These are phyloP conservation scores for Protophormia terraenovae DNA, from an alignment of 2,888 invertebrate species.

Conservation along the genomic window DNA sequence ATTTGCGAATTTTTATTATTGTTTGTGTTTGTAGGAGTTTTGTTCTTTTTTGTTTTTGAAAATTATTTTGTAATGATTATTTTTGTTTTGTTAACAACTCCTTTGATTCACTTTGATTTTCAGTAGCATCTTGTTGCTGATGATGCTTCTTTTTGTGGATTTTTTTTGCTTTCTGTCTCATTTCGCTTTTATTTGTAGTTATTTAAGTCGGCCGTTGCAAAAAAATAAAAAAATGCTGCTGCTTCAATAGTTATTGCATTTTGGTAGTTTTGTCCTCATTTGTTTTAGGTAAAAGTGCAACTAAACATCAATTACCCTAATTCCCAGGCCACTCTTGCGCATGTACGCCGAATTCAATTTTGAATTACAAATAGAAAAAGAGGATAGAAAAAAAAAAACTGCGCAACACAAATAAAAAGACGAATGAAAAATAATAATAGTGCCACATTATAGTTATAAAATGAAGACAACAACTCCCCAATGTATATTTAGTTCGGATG, in stretches of 20 bases:
- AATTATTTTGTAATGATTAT: slow-evolving; percentile 62
- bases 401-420: slow-evolving; percentile 6
- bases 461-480: slow-evolving; percentile 41
- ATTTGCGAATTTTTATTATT: slow-evolving; percentile 28
- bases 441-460: slow-evolving; percentile 37
- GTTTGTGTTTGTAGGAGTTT: not conserved
- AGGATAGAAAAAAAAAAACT: not conserved
- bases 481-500: not conserved
- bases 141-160: not conserved
- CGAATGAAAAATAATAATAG: slow-evolving; percentile 20
- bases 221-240: slow-evolving; percentile 30
- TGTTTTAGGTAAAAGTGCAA: slow-evolving; percentile 79
- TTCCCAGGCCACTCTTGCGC: slow-evolving; percentile 75
- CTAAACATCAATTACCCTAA: slow-evolving; percentile 80
- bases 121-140: slow-evolving; percentile 48
- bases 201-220: slow-evolving; percentile 2
- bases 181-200: slow-evolving; percentile 58
- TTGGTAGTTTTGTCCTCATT: slow-evolving; percentile 73
- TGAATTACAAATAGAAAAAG: slow-evolving; percentile 12
- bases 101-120: slow-evolving; percentile 61
- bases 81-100: slow-evolving; percentile 37
- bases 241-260: slow-evolving; percentile 35
- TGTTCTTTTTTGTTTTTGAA: slow-evolving; percentile 15
- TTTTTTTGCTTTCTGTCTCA: slow-evolving; percentile 12
- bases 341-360: slow-evolving; percentile 27